Evolutionary conservation across 2,888 invertebrate species (phyloP).

Genomic region (Perdita meconis): DNA sequence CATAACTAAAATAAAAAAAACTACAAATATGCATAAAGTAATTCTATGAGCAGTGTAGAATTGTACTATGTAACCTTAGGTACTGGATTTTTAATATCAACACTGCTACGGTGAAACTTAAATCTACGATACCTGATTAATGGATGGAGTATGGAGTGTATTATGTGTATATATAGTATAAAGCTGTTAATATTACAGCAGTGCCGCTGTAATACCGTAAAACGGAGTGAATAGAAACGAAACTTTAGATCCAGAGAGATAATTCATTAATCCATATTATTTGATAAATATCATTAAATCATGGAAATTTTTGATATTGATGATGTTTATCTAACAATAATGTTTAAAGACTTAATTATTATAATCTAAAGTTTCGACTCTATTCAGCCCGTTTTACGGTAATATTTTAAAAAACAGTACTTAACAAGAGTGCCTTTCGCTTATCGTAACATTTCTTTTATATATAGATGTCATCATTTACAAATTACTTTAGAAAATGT

Average conservation of each 20-base stretch:
- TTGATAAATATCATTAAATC: no score
- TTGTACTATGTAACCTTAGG: constrained; percentile 14
- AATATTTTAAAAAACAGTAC: constrained; percentile 51
- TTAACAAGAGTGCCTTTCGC: constrained; percentile 45
- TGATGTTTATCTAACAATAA: no score
- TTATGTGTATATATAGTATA: constrained; percentile 43
- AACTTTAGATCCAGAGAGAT: no score
- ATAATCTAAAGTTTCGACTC: no score
- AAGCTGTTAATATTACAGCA: constrained; percentile 46
- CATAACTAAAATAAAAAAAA: neutral
- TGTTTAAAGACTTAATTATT: no score
- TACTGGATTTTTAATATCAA: constrained; percentile 36
- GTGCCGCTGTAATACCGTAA: constrained; percentile 33
- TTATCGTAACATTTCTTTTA: constrained; percentile 45
- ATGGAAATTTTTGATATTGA: no score
- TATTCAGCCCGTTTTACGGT: no score
- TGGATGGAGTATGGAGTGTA: constrained; percentile 57
- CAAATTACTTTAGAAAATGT: constrained; percentile 61
- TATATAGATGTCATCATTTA: constrained; percentile 35
- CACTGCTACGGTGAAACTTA: constrained; percentile 39
- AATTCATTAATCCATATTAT: no score
- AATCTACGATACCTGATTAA: constrained; percentile 57
- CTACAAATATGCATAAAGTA: constrained; percentile 23
- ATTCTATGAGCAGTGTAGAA: neutral
- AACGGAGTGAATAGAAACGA: no score